These are phyloP conservation scores for Ceryle rudis DNA, from an alignment of 2,797 vertebrate species.

Conservation along the genomic window DNA sequence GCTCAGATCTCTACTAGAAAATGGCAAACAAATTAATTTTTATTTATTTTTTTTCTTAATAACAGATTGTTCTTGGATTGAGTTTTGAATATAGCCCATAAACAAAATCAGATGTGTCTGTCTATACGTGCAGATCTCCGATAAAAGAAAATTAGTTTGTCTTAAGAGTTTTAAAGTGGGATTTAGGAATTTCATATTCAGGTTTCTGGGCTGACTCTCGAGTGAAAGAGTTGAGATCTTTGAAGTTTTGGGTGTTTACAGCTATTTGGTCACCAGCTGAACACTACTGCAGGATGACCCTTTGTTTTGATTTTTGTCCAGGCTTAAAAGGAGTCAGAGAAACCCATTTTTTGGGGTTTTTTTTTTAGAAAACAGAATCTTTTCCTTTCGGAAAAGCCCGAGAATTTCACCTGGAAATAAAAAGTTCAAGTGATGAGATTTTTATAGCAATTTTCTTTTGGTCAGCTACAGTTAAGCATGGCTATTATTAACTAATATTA, in stretches of 20 bases:
- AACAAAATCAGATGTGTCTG: background rate
- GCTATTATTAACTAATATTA: background rate
- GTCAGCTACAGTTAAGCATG: background rate
- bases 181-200: background rate
- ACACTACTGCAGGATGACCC: background rate
- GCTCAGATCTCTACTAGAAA: background rate
- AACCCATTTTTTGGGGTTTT: background rate
- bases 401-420: background rate
- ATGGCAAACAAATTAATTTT: background rate
- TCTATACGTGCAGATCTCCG: accelerated
- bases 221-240: background rate
- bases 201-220: background rate
- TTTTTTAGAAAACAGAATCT: background rate
- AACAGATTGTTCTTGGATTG: background rate
- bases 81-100: background rate
- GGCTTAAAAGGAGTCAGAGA: background rate
- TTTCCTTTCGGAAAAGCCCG: background rate
- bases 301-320: background rate
- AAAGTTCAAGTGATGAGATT: background rate
- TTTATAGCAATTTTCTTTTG: background rate
- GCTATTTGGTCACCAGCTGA: background rate
- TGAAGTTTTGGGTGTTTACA: background rate
- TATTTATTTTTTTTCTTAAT: background rate
- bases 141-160: background rate
- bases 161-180: background rate